Evolutionary conservation across 2,113 vertebrate species (phyloP).

Genomic region (Psittacara wagleri): DNA sequence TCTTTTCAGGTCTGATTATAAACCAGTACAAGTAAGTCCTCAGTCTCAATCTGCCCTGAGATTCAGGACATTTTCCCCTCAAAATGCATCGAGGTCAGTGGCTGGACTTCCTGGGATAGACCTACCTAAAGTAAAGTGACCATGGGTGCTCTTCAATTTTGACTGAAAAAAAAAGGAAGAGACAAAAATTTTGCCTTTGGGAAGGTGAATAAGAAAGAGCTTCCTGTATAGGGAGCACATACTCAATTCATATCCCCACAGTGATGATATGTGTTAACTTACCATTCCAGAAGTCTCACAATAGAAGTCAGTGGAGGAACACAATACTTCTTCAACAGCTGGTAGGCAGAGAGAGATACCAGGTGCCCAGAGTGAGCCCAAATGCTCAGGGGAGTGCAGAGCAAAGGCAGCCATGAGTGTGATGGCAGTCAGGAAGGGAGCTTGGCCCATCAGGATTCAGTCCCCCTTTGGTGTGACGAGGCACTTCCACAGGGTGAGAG

Average conservation of each 20-base stretch:
- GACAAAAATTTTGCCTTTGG: background rate
- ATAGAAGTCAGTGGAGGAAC: background rate
- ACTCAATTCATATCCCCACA: background rate
- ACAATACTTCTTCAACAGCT: background rate
- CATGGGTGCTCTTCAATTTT: background rate
- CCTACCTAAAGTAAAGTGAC: background rate
- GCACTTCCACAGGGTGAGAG: rapidly evolving
- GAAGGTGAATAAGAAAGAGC: background rate
- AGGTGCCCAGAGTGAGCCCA: background rate
- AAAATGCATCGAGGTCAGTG: background rate
- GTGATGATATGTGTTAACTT: background rate
- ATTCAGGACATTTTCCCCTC: background rate
- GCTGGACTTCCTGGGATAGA: background rate
- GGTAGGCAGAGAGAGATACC: background rate
- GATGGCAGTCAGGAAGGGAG: background rate
- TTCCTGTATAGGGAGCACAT: background rate
- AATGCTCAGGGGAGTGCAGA: rapidly evolving
- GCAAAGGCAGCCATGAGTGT: background rate
- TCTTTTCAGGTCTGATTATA: background rate
- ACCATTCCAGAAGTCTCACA: background rate
- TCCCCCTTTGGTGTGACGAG: background rate
- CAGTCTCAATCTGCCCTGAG: background rate
- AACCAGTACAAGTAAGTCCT: background rate
- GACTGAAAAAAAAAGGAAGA: background rate
- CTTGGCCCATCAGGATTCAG: background rate